These are phyloP conservation scores for Trichopria drosophilae DNA, from an alignment of 2,888 invertebrate genomes.

Conservation along the genomic window DNA sequence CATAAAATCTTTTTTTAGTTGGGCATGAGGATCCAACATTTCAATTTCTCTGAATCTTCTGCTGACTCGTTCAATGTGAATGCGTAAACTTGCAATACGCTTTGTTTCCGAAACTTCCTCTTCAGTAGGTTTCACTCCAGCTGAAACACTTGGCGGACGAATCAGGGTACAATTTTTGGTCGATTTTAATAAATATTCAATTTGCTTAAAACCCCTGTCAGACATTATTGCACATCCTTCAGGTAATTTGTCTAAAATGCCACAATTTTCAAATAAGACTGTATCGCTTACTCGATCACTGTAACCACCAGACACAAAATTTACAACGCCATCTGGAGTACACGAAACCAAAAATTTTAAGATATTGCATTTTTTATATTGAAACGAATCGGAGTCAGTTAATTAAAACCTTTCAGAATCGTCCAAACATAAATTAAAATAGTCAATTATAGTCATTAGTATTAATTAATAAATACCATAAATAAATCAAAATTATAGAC, in stretches of 20 bases:
- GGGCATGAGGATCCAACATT: conserved; percentile 24
- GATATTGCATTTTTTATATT: conserved; percentile 45
- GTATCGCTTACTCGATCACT: conserved; percentile 38
- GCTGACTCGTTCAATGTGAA: conserved; percentile 46
- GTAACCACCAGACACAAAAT: conserved; percentile 39
- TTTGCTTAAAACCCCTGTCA: conserved; percentile 38
- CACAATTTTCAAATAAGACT: conserved; percentile 32
- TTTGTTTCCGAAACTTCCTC: conserved; percentile 35
- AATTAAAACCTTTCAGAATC: too few relatives aligned
- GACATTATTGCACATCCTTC: conserved; percentile 32
- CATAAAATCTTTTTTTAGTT: conserved; percentile 3
- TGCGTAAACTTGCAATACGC: conserved; percentile 42
- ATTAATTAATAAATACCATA: too few relatives aligned
- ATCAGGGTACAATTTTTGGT: conserved; percentile 30
- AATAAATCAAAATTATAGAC: too few relatives aligned
- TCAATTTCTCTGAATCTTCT: conserved; percentile 28
- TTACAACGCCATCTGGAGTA: conserved; percentile 37
- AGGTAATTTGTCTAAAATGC: conserved; percentile 33
- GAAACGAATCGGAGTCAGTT: too few relatives aligned
- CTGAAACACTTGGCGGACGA: conserved; percentile 34
- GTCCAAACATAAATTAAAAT: too few relatives aligned
- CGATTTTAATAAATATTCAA: conserved; percentile 30
- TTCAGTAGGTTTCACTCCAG: conserved; percentile 26
- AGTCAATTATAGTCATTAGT: too few relatives aligned
- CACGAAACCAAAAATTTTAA: conserved; percentile 45